These are phyloP conservation scores for Pilophorus perplexus DNA, from an alignment of 2,888 invertebrate genomes.

Conservation along the genomic window DNA sequence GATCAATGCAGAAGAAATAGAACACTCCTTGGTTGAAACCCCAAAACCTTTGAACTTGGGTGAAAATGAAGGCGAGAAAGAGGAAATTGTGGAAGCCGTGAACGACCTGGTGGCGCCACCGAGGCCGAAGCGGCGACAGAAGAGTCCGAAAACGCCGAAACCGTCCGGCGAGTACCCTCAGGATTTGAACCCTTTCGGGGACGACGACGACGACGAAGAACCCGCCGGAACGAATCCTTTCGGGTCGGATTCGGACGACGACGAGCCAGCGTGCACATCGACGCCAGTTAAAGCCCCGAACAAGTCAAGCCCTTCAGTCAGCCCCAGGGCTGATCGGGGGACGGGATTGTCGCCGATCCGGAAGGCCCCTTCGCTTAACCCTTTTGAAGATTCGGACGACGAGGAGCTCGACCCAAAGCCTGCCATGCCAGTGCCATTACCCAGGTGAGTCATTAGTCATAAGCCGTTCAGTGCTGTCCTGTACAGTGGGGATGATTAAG, in stretches of 20 bases:
- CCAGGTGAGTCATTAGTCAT: conserved; percentile 52
- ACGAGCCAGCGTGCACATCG: conserved; percentile 52
- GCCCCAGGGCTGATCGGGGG: conserved; percentile 7
- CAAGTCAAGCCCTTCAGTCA: conserved; percentile 13
- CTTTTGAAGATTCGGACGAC: conserved; percentile 65
- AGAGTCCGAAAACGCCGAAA: conserved; percentile 6
- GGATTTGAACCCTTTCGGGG: conserved; percentile 78
- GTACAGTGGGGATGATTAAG: too few relatives aligned
- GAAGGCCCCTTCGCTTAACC: conserved; percentile 55
- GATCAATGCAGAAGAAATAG: too few relatives aligned
- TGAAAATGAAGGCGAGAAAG: conserved; percentile 14
- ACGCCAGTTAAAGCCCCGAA: conserved; percentile 52
- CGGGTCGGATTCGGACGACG: conserved; percentile 65
- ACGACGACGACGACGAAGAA: conserved; percentile 48
- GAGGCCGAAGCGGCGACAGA: conserved; percentile 4
- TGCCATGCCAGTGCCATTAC: conserved; percentile 55
- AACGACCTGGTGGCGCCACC: conserved; percentile 23
- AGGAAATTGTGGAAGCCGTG: conserved; percentile 27
- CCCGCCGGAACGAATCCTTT: conserved; percentile 63
- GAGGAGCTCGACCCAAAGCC: conserved; percentile 51
- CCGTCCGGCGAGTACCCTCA: conserved; percentile 62
- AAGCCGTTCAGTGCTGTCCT: neutral
- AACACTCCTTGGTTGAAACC: too few relatives aligned
- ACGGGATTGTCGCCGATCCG: conserved; percentile 18
- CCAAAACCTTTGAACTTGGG: too few relatives aligned